Conservation (phyloP, 2,797 vertebrate species). For the Pyrocephalus nanus region DNA sequence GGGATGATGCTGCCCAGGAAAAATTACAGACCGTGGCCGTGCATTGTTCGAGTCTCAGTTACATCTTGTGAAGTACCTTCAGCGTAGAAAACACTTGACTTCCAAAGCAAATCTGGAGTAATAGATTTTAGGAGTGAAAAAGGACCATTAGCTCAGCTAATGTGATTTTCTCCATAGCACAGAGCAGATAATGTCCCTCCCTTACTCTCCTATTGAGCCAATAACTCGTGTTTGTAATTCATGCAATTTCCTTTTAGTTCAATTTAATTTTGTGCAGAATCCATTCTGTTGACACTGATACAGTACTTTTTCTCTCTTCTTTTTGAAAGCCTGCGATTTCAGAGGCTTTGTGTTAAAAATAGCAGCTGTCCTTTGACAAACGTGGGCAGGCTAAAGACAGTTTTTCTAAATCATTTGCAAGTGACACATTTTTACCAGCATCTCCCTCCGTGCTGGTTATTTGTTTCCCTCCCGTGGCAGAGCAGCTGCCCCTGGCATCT, state of each 20-base stretch:
- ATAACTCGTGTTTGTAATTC: conserved; percentile 35
- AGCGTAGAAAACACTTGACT: not conserved
- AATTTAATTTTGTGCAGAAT: not conserved
- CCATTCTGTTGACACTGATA: conserved; percentile 11
- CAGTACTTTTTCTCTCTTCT: not conserved
- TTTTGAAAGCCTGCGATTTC: not conserved
- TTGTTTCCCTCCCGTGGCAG: rapidly evolving
- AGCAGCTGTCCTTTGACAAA: not conserved
- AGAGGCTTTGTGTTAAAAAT: conserved; percentile 26
- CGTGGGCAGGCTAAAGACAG: not conserved
- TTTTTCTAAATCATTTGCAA: not conserved
- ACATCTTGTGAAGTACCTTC: not conserved
- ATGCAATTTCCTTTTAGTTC: not conserved
- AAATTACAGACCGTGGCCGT: not conserved
- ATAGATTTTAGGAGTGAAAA: conserved; percentile 23
- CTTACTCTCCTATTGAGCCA: conserved; percentile 9
- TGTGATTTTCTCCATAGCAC: conserved; percentile 7
- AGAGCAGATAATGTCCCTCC: conserved; percentile 1
- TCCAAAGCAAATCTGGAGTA: not conserved
- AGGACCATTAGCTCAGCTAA: not conserved
- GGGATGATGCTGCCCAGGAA: not conserved
- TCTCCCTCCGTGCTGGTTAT: not conserved
- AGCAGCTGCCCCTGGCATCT: not conserved
- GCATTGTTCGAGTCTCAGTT: not conserved
- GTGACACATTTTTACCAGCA: not conserved